A percentile compares a stretch with the other conserved stretches of the same genome.
Evolutionary conservation across 2,797 vertebrate species (phyloP).

Genomic region (Lutjanus argentimaculatus): DNA sequence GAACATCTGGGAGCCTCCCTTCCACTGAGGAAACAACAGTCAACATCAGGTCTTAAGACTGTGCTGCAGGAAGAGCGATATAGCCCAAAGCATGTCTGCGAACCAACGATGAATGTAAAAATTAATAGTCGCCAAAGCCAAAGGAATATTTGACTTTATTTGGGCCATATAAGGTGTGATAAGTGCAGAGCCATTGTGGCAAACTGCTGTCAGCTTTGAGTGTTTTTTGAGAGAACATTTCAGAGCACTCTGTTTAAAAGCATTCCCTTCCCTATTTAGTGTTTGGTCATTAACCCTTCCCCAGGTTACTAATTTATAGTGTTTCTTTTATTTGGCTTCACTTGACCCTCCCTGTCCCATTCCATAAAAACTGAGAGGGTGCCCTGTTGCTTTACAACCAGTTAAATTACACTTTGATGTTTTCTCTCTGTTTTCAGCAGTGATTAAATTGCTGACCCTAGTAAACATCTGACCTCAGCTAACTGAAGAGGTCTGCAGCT

Average conservation of each 20-base stretch:
- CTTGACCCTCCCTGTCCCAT: constrained; percentile 85
- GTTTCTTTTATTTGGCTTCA: constrained; percentile 87
- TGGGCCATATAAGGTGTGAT: constrained; percentile 60
- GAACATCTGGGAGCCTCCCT: constrained; percentile 86
- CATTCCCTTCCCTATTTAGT: constrained; percentile 84
- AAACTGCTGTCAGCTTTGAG: constrained; percentile 45
- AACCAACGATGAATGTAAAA: constrained; percentile 37
- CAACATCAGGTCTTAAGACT: constrained; percentile 68
- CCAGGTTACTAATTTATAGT: constrained; percentile 89
- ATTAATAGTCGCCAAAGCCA: constrained; percentile 44
- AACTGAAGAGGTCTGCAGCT: constrained; percentile 84
- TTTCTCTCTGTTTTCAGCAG: constrained; percentile 87
- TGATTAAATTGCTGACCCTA: constrained; percentile 89
- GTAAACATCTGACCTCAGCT: constrained; percentile 88
- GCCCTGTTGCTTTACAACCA: constrained; percentile 88
- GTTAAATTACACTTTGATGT: constrained; percentile 93
- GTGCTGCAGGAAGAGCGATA: constrained; percentile 41
- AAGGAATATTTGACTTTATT: constrained; percentile 52
- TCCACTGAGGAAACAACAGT: constrained; percentile 75
- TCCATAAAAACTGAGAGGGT: constrained; percentile 85
- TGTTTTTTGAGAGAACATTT: constrained; percentile 66
- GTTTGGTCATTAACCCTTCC: constrained; percentile 88
- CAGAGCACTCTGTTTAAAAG: constrained; percentile 82
- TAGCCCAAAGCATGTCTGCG: constrained; percentile 41
- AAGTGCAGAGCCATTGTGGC: constrained; percentile 42